phyloP scores from a whole-genome alignment of 2,888 invertebrate species.

The Herminia tarsipennalis region DNA sequence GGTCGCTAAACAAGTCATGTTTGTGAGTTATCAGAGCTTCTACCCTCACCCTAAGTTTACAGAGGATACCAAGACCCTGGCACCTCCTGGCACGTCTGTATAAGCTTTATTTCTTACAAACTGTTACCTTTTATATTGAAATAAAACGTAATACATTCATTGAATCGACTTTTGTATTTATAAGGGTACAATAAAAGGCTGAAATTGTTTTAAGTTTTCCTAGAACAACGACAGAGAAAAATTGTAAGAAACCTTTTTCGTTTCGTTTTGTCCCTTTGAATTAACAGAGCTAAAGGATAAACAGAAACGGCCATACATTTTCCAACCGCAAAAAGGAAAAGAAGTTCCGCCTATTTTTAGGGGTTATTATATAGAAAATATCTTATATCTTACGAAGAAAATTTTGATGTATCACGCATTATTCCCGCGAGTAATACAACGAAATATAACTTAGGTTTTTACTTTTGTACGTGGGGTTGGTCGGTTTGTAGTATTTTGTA shows the following conservation, averaged over 20 bases:
- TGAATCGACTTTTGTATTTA: not conserved
- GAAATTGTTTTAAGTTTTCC: slow-evolving; percentile 1
- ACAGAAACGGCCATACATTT: slow-evolving; percentile 14
- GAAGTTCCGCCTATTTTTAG: slow-evolving; percentile 22
- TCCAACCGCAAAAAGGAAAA: slow-evolving; percentile 31
- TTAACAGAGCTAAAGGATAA: slow-evolving; percentile 9
- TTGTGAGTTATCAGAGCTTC: slow-evolving; percentile 35
- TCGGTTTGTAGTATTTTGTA: slow-evolving; percentile 21
- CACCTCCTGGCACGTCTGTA: slow-evolving; percentile 24
- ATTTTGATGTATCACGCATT: slow-evolving; percentile 43
- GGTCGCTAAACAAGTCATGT: slow-evolving; percentile 32
- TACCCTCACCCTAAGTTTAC: slow-evolving; percentile 28
- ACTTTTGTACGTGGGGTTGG: slow-evolving; percentile 38
- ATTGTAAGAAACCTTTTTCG: not conserved
- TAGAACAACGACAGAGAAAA: slow-evolving; percentile 1
- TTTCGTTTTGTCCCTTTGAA: slow-evolving; percentile 10
- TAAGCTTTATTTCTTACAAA: slow-evolving; percentile 29
- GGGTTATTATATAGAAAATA: slow-evolving; percentile 35
- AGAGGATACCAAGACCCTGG: slow-evolving; percentile 15
- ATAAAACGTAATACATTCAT: slow-evolving; percentile 4
- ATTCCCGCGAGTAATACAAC: slow-evolving; percentile 38
- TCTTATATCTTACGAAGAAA: slow-evolving; percentile 30
- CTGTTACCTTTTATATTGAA: slow-evolving; percentile 4
- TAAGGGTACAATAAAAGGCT: not conserved
- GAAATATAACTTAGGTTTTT: slow-evolving; percentile 44